Base-by-base conservation (phyloP, 2,113 vertebrate species). In the Ahaetulla prasina region DNA sequence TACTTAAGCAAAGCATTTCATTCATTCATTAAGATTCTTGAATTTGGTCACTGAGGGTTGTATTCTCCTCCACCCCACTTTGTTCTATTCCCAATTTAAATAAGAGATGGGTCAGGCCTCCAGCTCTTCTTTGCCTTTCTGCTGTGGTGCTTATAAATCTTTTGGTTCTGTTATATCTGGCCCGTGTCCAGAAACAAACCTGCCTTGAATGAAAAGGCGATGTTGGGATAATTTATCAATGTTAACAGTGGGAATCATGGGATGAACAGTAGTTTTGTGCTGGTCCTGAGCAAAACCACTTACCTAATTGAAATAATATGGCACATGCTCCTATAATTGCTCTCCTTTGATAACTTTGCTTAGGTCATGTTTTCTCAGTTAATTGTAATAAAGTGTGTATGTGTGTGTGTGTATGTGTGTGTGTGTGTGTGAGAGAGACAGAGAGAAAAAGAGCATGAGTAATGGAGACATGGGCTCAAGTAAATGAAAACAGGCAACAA, bases 271-370 rank as follows among this genome's bases (percentile, higher is more conserved):
- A 98, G 98, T 97, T 96, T 95, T 97, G 94, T 97, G 91, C 96
- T 96, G 91, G 96, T 95, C 95, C 95, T 93, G 94, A 94, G 95
- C 94, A 96, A 97, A 96, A 97, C 95, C 95, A 96, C 93, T 97
- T 96, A 96, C 95, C 96, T 97, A 98, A 98, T 97, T 97, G 96
- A 95, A 98, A 97, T 98, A 98, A 98, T 97, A 97, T 97, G 97
- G 96, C 94, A 95, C 88, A n/a, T 92, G 96, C 96, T 96, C 96
- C 93, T 85, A 80, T 97, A 97, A 97, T 96, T 95, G 95, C 95
- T 96, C 92, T 94, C 94, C 96, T 97, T 96, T 95, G 97, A 97
- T 97, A 97, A 97, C 95, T 97, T 96, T 89, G 95, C 94, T 97
- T 96, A 95, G 95, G 95, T 97, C 96, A 96, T 98, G 94, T 97